Percentiles rank a stretch among this genome's conserved stretches.
Evolutionary conservation across 2,888 invertebrate genomes (phyloP).

Genomic region (Mycalesis mineus): DNA sequence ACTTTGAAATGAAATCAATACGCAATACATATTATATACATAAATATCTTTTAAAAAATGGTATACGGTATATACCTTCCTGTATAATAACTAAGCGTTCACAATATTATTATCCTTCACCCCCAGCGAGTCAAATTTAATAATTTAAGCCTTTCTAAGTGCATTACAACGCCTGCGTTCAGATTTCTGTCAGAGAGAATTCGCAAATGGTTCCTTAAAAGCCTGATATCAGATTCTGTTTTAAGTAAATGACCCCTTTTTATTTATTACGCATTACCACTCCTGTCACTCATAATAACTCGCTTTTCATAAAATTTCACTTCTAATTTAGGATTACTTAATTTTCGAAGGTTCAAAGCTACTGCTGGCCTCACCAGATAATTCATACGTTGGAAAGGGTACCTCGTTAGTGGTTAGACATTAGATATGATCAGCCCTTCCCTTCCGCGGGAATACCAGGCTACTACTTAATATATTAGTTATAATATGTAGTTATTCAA

Average conservation of each 20-base stretch:
- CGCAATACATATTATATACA: no score
- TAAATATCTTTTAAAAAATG: no score
- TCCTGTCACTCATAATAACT: not conserved
- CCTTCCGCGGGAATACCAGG: no score
- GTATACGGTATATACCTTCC: no score
- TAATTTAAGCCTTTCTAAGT: not conserved
- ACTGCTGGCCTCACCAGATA: not conserved
- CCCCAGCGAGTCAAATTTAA: not conserved
- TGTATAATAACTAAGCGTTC: no score
- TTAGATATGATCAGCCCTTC: no score
- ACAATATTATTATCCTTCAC: not conserved
- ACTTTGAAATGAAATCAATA: no score
- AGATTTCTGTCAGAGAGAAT: constrained; percentile 2
- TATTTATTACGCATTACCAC: not conserved
- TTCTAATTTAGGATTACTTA: not conserved
- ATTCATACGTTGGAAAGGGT: not conserved
- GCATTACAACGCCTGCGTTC: not conserved
- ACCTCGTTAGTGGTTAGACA: not conserved
- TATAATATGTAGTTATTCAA: no score
- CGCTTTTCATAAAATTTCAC: not conserved
- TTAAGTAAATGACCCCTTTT: not conserved
- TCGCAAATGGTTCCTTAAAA: constrained; percentile 3
- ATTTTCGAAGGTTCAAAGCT: not conserved
- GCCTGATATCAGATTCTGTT: constrained; percentile 9
- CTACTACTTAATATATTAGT: no score